Evolutionary conservation across 1,140 invertebrate genomes (phyloP).

Genomic region (Drosophila navojoa): DNA sequence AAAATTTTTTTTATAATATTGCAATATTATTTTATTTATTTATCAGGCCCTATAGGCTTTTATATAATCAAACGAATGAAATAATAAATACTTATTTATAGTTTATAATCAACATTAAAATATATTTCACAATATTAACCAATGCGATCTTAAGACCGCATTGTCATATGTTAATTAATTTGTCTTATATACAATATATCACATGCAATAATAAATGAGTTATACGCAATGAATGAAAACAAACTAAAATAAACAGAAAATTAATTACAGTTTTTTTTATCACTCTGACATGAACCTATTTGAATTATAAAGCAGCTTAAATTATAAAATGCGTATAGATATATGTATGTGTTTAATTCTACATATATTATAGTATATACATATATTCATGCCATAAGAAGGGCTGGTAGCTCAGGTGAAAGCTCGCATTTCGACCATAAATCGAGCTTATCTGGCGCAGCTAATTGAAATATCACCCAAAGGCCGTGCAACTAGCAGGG

Average conservation of each 20-base stretch:
- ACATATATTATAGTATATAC: not conserved
- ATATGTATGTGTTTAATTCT: not conserved
- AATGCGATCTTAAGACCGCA: not conserved
- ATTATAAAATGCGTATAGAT: no score
- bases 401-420: conserved; percentile 11
- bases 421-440: conserved; percentile 39
- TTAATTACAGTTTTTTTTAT: not conserved
- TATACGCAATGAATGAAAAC: not conserved
- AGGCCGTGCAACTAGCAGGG: conserved; percentile 36
- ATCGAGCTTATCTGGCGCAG: conserved; percentile 51
- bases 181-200: not conserved
- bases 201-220: not conserved
- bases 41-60: no score
- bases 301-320: conserved; percentile 2
- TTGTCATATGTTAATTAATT: conserved; percentile 1
- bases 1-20: no score
- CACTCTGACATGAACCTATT: not conserved
- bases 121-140: no score
- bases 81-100: no score
- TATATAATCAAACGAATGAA: no score
- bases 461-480: conserved; percentile 68
- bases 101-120: no score
- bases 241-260: not conserved
- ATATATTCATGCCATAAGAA: not conserved
- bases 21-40: no score